These are phyloP conservation scores for Trogon surrucura DNA, from an alignment of 2,113 vertebrate species.

Conservation along the genomic window DNA sequence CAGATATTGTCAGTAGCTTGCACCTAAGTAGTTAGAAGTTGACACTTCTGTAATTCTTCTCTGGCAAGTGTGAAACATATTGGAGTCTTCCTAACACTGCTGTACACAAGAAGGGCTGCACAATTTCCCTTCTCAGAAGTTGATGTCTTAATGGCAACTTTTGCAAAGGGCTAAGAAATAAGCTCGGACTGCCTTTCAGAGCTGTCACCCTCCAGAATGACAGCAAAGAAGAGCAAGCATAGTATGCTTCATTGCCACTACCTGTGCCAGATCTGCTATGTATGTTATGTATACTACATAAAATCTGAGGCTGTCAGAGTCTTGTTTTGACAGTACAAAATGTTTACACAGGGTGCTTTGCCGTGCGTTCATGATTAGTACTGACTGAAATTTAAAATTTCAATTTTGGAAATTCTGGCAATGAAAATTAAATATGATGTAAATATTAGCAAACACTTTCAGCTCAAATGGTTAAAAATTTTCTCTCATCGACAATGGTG, in stretches of 20 bases:
- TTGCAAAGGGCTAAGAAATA: background rate
- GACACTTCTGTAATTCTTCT: background rate
- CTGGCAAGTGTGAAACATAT: background rate
- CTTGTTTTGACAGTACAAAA: background rate
- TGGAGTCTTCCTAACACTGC: background rate
- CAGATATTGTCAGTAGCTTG: background rate
- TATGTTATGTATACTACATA: background rate
- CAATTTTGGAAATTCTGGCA: background rate
- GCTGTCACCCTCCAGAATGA: background rate
- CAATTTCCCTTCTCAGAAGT: background rate
- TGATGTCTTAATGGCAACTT: background rate
- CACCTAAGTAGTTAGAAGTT: background rate
- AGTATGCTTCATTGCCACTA: background rate
- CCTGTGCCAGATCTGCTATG: background rate
- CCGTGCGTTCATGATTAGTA: rapidly evolving
- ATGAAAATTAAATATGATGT: background rate
- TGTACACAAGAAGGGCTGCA: background rate
- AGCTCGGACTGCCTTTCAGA: background rate
- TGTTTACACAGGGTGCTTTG: background rate
- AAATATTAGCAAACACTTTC: background rate
- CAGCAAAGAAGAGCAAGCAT: background rate
- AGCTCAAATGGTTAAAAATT: background rate
- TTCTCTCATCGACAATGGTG: background rate
- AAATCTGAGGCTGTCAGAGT: background rate
- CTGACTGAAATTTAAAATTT: background rate